A percentile compares a stretch with the other conserved stretches of the same genome.
Evolutionary conservation across 2,888 invertebrate genomes (phyloP).

Genomic region (Mylabris sibirica): DNA sequence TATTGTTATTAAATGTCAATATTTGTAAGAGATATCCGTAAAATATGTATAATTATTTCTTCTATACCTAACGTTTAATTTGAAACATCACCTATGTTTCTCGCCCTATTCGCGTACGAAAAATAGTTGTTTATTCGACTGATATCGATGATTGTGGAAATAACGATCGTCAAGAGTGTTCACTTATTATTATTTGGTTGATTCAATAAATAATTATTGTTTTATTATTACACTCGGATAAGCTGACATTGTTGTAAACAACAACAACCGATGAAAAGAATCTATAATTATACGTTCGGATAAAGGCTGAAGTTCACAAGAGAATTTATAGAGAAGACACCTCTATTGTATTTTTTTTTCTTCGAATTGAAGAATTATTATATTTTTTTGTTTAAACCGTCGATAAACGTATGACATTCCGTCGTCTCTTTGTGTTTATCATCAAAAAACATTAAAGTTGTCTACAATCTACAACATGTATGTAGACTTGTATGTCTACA

Average conservation of each 20-base stretch:
- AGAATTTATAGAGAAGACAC: not conserved
- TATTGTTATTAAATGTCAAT: too few relatives aligned
- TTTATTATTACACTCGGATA: not conserved
- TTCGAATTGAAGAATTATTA: not conserved
- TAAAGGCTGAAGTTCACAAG: conserved; percentile 2
- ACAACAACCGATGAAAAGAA: not conserved
- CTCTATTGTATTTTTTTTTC: not conserved
- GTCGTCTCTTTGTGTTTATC: not conserved
- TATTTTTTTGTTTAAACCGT: not conserved
- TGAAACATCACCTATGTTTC: too few relatives aligned
- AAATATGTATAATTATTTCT: too few relatives aligned
- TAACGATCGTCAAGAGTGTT: too few relatives aligned
- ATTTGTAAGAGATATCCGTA: too few relatives aligned
- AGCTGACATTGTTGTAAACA: not conserved
- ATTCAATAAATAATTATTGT: not conserved
- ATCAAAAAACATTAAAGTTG: not conserved
- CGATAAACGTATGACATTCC: conserved; percentile 5
- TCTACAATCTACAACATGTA: too few relatives aligned
- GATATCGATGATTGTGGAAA: too few relatives aligned
- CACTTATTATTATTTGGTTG: not conserved
- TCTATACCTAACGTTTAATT: too few relatives aligned
- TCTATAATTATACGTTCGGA: conserved; percentile 1
- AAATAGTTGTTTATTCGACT: too few relatives aligned
- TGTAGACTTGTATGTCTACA: not conserved
- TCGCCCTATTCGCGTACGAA: too few relatives aligned